Conservation (phyloP, 2,113 vertebrate genomes). For the Phycodurus eques region DNA sequence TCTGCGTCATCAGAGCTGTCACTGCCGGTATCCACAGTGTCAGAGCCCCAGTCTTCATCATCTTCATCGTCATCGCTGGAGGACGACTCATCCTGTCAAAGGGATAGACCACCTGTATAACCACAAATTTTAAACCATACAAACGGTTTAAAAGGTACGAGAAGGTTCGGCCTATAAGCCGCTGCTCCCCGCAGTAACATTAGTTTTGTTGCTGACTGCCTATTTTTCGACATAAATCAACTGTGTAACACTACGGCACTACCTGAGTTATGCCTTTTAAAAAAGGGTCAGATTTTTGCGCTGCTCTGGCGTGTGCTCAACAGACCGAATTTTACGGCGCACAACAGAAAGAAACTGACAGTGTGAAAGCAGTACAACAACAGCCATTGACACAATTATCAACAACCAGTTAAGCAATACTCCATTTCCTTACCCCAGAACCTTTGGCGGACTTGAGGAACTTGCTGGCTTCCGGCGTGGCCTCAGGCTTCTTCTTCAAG, state of each 20-base stretch:
- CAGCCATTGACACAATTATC: background rate
- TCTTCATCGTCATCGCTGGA: slow-evolving; percentile 80
- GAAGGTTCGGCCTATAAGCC: background rate
- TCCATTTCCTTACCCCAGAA: slow-evolving; percentile 66
- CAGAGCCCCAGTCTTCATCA: slow-evolving; percentile 81
- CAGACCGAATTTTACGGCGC: too few relatives aligned
- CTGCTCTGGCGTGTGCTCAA: too few relatives aligned
- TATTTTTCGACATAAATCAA: too few relatives aligned
- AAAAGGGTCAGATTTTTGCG: too few relatives aligned
- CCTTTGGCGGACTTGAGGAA: slow-evolving; percentile 77
- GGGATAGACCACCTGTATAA: background rate
- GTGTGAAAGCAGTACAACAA: background rate
- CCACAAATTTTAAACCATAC: background rate
- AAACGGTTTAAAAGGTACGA: background rate
- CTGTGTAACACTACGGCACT: too few relatives aligned
- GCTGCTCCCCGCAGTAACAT: too few relatives aligned
- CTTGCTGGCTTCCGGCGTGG: slow-evolving; percentile 73
- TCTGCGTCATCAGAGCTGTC: slow-evolving; percentile 82
- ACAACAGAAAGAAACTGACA: too few relatives aligned
- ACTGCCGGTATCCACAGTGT: slow-evolving; percentile 76
- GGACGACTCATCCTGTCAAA: slow-evolving; percentile 73
- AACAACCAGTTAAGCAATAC: background rate
- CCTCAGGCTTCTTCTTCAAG: slow-evolving; percentile 82
- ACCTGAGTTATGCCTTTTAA: too few relatives aligned
- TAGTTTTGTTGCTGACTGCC: too few relatives aligned